A percentile compares a stretch with the other conserved stretches of the same genome.
Evolutionary conservation across 2,113 vertebrate genomes (phyloP).

Genomic region (Microtus ochrogaster): DNA sequence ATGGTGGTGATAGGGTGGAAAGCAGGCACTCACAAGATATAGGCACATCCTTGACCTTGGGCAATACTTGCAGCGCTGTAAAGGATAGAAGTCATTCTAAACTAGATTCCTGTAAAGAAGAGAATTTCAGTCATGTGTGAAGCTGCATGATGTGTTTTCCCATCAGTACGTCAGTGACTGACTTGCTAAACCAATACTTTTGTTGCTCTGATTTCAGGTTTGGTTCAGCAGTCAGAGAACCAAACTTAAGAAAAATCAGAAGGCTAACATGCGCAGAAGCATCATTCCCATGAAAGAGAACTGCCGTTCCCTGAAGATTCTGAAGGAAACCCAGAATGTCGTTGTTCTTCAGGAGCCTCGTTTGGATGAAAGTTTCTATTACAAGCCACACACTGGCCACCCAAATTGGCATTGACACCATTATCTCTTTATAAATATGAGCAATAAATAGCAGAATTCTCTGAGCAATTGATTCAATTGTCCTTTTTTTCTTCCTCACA

Average conservation of each 20-base stretch:
- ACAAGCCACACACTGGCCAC: not conserved
- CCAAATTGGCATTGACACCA: not conserved
- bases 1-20: not conserved
- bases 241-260: not conserved
- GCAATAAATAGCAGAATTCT: not conserved
- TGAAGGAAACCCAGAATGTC: not conserved
- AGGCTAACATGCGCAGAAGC: not conserved
- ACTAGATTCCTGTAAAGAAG: not conserved
- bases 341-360: not conserved
- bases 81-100: not conserved
- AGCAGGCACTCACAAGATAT: too few relatives aligned
- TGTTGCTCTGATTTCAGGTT: not conserved
- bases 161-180: not conserved
- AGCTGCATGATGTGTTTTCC: not conserved
- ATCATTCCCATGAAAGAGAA: too few relatives aligned
- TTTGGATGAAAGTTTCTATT: not conserved
- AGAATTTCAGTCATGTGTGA: not conserved
- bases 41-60: not conserved
- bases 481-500: not conserved
- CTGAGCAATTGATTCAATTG: not conserved
- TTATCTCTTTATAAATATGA: not conserved
- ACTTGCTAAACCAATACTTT: not conserved
- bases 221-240: not conserved
- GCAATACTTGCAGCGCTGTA: not conserved
- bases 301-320: not conserved